A percentile compares a stretch with the other conserved stretches of the same genome.
Evolutionary conservation across 1,140 invertebrate genomes (phyloP).

Genomic region (Meloidogyne exigua): DNA sequence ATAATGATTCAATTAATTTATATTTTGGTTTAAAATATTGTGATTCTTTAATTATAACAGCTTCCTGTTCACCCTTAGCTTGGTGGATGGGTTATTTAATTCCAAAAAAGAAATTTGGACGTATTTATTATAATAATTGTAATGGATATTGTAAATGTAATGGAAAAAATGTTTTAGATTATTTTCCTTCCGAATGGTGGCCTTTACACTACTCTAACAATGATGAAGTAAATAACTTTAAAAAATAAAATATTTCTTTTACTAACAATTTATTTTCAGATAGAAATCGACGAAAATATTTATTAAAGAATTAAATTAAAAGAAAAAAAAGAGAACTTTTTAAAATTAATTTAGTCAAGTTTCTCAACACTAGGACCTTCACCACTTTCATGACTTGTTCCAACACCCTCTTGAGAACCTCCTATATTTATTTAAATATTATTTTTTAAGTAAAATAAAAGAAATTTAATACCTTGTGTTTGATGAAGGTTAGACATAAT

Average conservation of each 20-base stretch:
- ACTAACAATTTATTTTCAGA: neutral
- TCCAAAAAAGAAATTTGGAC: neutral
- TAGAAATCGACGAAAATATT: neutral
- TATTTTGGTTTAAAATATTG: slow-evolving; percentile 12
- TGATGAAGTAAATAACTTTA: neutral
- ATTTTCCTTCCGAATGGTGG: neutral
- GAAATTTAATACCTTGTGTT: neutral
- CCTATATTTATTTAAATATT: too few relatives aligned
- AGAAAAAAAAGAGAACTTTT: too few relatives aligned
- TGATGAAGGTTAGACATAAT: slow-evolving; percentile 70
- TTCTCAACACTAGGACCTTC: too few relatives aligned
- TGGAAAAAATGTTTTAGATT: neutral
- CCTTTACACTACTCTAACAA: neutral
- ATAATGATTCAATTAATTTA: neutral
- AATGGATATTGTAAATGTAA: slow-evolving; percentile 5
- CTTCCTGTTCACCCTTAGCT: neutral
- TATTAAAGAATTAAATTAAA: neutral
- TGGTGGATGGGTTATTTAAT: slow-evolving; percentile 20
- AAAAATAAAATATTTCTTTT: neutral
- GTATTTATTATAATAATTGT: slow-evolving; percentile 2
- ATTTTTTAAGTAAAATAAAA: neutral
- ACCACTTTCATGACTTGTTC: too few relatives aligned
- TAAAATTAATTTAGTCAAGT: too few relatives aligned
- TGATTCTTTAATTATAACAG: slow-evolving; percentile 13
- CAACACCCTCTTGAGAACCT: too few relatives aligned